These are phyloP conservation scores for Microplitis deprimator DNA, from an alignment of 2,888 invertebrate species.

Conservation along the genomic window DNA sequence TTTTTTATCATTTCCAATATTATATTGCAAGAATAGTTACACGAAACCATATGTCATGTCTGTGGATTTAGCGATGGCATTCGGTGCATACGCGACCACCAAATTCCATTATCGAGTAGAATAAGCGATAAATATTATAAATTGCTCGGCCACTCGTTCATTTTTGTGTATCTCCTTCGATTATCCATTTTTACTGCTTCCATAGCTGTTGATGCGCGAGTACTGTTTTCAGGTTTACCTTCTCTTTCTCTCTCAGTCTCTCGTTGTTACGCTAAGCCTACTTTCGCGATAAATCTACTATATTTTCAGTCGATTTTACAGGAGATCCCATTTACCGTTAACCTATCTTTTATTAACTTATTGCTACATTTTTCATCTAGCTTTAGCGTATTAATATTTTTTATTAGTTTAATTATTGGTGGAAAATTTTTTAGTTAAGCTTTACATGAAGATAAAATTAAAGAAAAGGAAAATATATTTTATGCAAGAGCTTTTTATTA, in stretches of 20 bases:
- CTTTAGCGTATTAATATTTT: too few relatives aligned
- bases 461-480: too few relatives aligned
- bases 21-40: constrained; percentile 19
- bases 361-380: too few relatives aligned
- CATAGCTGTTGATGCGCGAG: constrained; percentile 25
- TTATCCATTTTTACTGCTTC: constrained; percentile 37
- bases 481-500: too few relatives aligned
- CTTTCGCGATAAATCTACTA: constrained; percentile 29
- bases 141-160: constrained; percentile 55
- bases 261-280: not conserved
- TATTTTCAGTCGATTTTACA: not conserved
- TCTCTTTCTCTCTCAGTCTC: constrained; percentile 6
- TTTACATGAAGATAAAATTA: too few relatives aligned
- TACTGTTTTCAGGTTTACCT: constrained; percentile 31
- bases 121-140: constrained; percentile 69
- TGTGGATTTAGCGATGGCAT: constrained; percentile 43
- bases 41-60: constrained; percentile 42
- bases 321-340: too few relatives aligned
- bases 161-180: constrained; percentile 38
- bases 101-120: constrained; percentile 67
- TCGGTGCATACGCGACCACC: constrained; percentile 31
- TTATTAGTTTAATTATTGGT: too few relatives aligned
- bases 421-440: too few relatives aligned
- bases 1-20: not conserved
- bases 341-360: too few relatives aligned